These are phyloP conservation scores for Drosophila birchii DNA, from an alignment of 2,888 invertebrate genomes.

Conservation along the genomic window DNA sequence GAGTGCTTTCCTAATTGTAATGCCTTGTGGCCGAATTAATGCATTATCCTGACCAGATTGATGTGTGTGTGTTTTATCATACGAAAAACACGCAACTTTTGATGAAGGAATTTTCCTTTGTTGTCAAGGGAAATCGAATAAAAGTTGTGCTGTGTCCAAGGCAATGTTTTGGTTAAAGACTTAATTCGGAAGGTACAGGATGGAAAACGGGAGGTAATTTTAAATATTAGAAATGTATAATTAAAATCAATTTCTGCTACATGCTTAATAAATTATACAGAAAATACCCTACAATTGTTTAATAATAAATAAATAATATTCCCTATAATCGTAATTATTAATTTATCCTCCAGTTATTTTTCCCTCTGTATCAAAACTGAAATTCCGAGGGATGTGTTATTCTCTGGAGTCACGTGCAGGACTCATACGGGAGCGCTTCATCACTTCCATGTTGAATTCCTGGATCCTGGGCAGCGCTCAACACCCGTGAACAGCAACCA, in stretches of 20 bases:
- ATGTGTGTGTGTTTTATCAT: slow-evolving; percentile 9
- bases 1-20: slow-evolving; percentile 38
- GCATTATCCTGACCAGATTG: slow-evolving; percentile 24
- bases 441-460: slow-evolving; percentile 32
- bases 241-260: neutral
- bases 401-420: slow-evolving; percentile 27
- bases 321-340: no score
- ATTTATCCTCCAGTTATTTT: neutral
- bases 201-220: neutral
- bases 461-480: slow-evolving; percentile 21
- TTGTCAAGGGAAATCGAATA: slow-evolving; percentile 8
- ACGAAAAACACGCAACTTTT: slow-evolving; percentile 6
- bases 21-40: slow-evolving; percentile 36
- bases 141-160: neutral
- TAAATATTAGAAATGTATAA: no score
- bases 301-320: no score
- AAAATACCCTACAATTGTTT: neutral
- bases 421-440: slow-evolving; percentile 32
- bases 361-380: neutral
- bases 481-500: slow-evolving; percentile 5
- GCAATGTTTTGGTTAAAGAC: neutral
- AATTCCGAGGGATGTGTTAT: neutral
- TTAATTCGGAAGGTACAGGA: neutral
- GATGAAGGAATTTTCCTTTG: slow-evolving; percentile 7
- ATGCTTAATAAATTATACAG: neutral